Evolutionary conservation across 2,113 vertebrate species (phyloP), one percentile per base, ranked within the genome.

Genomic region (Meriones unguiculatus): DNA sequence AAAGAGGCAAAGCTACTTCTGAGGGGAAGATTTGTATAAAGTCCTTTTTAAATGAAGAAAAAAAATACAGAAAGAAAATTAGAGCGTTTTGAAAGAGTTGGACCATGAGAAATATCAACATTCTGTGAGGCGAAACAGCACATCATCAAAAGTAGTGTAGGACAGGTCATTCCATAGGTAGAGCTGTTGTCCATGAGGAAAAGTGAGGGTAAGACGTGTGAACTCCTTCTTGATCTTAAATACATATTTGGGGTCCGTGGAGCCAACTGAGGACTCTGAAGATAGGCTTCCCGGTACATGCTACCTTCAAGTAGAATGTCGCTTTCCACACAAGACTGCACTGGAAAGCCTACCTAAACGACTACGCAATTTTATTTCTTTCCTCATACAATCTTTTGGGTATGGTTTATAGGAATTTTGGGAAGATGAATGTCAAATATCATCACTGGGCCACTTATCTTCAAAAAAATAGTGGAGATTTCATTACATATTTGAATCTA

Each of bases 1-100:
- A 94, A 96, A 98, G 91, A 95, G 91, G 46, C 57, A 87, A 94
- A 97, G 95, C 76, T 57, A 65, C 59, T 94, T 98, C 78, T 80
- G 35, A n/a, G 82, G 95, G 32, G 32, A 95, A 97, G n/a, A 80
- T 90, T 90, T 88, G 81, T 54, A n/a, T 80, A 90, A 85, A 69
- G 14, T 64, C 92, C 0, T 70, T 87, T 89, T 92, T 52, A 67
- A 94, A 93, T 24, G 65, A 91, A 91, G 80, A 52, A 64, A 81
- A 59, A 11, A 46, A 46, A 46, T 5, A 46, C 10, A 25, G 17
- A 15, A 46, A 14, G 57, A 76, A 8, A 46, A n/a, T 52, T 41
- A 94, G 54, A 96, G 50, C 30, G 62, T 91, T 67, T 95, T 87
- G 35, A 25, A 57, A 73, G 57, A 89, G 57, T 73, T 92, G 85